Evolutionary conservation across 2,888 invertebrate genomes (phyloP).

Genomic region (Archips crataeganus): DNA sequence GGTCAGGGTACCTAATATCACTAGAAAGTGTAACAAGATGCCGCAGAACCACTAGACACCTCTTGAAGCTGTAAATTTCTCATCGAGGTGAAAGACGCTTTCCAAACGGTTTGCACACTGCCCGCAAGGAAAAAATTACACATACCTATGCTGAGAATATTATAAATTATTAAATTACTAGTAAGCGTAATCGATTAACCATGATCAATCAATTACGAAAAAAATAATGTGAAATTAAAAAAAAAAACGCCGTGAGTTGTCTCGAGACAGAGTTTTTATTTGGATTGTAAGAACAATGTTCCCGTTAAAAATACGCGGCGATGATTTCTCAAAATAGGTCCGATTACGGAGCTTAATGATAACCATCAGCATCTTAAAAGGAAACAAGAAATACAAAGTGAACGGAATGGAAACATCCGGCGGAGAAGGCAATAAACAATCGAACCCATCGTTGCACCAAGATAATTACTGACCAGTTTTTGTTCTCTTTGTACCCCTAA

Average conservation of each 20-base stretch:
- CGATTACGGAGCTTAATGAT: constrained; percentile 42
- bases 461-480: constrained; percentile 65
- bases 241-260: neutral
- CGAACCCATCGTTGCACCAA: constrained; percentile 69
- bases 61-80: constrained; percentile 66
- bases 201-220: no score
- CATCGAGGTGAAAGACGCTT: constrained; percentile 67
- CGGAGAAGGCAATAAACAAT: constrained; percentile 76
- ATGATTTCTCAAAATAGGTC: constrained; percentile 36
- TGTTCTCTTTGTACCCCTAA: constrained; percentile 58
- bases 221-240: neutral
- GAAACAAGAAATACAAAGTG: constrained; percentile 54
- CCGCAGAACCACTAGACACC: constrained; percentile 51
- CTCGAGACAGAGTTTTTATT: neutral
- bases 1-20: constrained; percentile 49
- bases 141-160: neutral
- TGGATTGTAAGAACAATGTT: constrained; percentile 10
- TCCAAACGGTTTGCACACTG: constrained; percentile 49
- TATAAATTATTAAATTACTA: no score
- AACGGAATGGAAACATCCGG: constrained; percentile 73
- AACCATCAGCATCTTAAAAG: constrained; percentile 42
- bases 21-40: constrained; percentile 73
- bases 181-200: no score
- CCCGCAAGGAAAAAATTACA: neutral
- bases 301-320: constrained; percentile 11